These are phyloP conservation scores for Lycorma delicatula DNA, from an alignment of 1,140 invertebrate species.

Conservation along the genomic window DNA sequence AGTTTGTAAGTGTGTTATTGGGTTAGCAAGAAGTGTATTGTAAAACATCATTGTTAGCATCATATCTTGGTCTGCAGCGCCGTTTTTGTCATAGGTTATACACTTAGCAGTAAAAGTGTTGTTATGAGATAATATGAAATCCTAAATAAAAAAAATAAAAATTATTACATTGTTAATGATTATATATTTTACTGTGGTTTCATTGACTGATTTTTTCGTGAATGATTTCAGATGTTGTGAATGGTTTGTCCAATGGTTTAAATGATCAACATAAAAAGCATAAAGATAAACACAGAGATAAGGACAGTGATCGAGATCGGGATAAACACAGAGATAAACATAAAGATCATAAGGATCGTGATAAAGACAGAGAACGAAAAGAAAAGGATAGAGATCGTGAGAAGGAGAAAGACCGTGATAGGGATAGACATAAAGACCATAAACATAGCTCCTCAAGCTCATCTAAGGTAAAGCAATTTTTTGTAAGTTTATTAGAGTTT, in stretches of 20 bases:
- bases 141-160: too few relatives aligned
- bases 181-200: too few relatives aligned
- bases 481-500: conserved; percentile 20
- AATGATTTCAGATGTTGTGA: conserved; percentile 38
- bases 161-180: too few relatives aligned
- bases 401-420: conserved; percentile 39
- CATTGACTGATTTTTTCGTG: too few relatives aligned
- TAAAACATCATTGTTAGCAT: too few relatives aligned
- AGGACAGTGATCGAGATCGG: conserved; percentile 32
- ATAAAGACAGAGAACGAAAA: conserved; percentile 26
- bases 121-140: too few relatives aligned
- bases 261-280: conserved; percentile 28
- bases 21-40: too few relatives aligned
- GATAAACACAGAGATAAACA: conserved; percentile 30
- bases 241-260: conserved; percentile 58
- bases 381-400: conserved; percentile 54
- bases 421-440: conserved; percentile 27
- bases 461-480: conserved; percentile 26
- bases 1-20: too few relatives aligned
- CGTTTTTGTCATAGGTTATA: too few relatives aligned
- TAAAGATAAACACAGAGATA: conserved; percentile 29
- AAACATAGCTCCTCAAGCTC: conserved; percentile 23
- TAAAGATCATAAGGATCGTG: conserved; percentile 24
- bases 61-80: too few relatives aligned
- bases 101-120: too few relatives aligned